Base-by-base conservation (phyloP, 1,140 invertebrate species). In the Zaprionus taronus region DNA sequence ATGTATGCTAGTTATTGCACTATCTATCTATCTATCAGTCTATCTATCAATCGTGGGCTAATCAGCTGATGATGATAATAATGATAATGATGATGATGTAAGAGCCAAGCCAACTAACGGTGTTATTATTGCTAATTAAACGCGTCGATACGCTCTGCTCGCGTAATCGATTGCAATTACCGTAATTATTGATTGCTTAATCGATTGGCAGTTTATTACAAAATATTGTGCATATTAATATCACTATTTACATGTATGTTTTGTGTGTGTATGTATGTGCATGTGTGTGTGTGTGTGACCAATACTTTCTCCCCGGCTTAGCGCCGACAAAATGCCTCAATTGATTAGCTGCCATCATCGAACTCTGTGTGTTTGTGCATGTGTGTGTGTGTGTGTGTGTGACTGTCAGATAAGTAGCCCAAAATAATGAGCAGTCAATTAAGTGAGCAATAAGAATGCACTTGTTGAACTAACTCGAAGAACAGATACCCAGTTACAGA, bases 361-460 rank as follows among this genome's bases (percentile, higher is more conserved):
- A 22, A 51, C 17, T 12, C 47, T 38, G 11, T 38, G 17, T 56
- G 53, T 56, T 28, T 31, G 53, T 55, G 51, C 31, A 20, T 20
- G 41, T 17, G 41, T 38, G 31, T 49, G 4, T 61, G 20, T 20
- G 41, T 17, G 41, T 38, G 31, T 49, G 4, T 61, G 20, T 51
- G 17, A 36, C 24, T 60, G 49, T 57, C 20, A 24, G 31, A 74
- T 74, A 69, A 74, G 56, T 74, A 34, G 20, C 14, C 58, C 65
- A 28, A 67, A 72, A 77, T 72, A 72, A 72, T 72, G 56, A 14
- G 5, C 20, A 14, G 28, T 26, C 44, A 61, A 76, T 65, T 51
- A 62, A 31, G 14, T 17, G 26, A 36, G 17, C 9, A 31, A 62
- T 22, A 17, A 7, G 41, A 47, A 17, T 4, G 11, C 47, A 51